Evolutionary conservation across 1,140 invertebrate species (phyloP).

Genomic region (Chelonus insularis): DNA sequence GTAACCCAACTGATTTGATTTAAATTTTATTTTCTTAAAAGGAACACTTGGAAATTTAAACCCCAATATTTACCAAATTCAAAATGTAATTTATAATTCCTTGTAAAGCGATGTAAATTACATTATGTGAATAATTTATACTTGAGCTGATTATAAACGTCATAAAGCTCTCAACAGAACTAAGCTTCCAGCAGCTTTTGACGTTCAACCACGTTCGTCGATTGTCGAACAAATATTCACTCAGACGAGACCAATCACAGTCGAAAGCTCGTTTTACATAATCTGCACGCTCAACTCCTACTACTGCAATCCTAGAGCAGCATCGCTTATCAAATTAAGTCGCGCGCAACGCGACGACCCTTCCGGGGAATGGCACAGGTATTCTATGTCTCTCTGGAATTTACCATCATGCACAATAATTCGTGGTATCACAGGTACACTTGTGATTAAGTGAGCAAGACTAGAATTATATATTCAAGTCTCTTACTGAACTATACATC

Average conservation of each 20-base stretch:
- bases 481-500: background rate
- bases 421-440: slow-evolving; percentile 18
- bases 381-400: slow-evolving; percentile 19
- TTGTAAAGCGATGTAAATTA: too few species aligned
- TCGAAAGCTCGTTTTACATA: slow-evolving; percentile 25
- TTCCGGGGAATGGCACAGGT: slow-evolving; percentile 5
- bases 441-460: slow-evolving; percentile 18
- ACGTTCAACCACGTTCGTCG: background rate
- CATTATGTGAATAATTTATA: too few species aligned
- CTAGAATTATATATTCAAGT: slow-evolving; percentile 1
- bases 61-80: too few species aligned
- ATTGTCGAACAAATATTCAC: background rate
- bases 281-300: background rate
- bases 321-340: slow-evolving; percentile 23
- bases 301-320: background rate
- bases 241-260: background rate
- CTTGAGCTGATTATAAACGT: too few species aligned
- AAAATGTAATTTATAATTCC: too few species aligned
- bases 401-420: slow-evolving; percentile 22
- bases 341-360: slow-evolving; percentile 9
- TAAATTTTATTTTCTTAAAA: too few species aligned
- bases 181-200: too few species aligned
- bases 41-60: too few species aligned
- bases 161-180: too few species aligned
- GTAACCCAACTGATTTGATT: too few species aligned